Conservation (phyloP, 2,113 vertebrate species). For the Datnioides undecimradiatus region DNA sequence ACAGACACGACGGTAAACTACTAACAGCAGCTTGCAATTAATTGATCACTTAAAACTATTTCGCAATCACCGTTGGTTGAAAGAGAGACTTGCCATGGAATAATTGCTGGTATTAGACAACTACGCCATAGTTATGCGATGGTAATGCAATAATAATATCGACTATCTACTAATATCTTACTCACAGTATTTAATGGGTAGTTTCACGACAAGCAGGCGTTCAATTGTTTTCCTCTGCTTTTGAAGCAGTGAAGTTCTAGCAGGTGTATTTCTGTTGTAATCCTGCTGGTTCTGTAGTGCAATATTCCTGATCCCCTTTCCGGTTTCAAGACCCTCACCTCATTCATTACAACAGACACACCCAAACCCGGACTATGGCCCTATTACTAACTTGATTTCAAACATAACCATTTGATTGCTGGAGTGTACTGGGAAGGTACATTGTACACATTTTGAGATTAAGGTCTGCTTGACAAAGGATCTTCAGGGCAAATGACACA, state of each 20-base stretch:
- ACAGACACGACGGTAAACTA: background rate
- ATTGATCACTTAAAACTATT: background rate
- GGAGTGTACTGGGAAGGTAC: background rate
- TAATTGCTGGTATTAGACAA: background rate
- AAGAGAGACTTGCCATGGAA: background rate
- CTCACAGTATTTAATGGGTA: background rate
- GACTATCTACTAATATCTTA: background rate
- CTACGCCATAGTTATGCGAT: too few relatives aligned
- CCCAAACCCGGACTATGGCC: fast-evolving
- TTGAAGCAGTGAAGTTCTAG: slow-evolving; percentile 1
- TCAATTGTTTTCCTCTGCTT: background rate
- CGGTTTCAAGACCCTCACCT: background rate
- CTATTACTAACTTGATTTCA: background rate
- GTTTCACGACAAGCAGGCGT: background rate
- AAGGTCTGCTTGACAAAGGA: background rate
- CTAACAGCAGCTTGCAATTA: background rate
- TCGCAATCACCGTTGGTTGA: background rate
- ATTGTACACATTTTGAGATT: background rate
- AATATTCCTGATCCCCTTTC: slow-evolving; percentile 2
- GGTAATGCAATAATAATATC: background rate
- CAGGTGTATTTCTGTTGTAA: slow-evolving; percentile 16
- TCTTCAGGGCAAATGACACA: fast-evolving
- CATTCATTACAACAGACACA: background rate
- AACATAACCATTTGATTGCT: background rate
- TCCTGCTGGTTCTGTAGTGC: fast-evolving